phyloP scores from a whole-genome alignment of 2,888 invertebrate species.

The Phrixothrix hirtus region DNA sequence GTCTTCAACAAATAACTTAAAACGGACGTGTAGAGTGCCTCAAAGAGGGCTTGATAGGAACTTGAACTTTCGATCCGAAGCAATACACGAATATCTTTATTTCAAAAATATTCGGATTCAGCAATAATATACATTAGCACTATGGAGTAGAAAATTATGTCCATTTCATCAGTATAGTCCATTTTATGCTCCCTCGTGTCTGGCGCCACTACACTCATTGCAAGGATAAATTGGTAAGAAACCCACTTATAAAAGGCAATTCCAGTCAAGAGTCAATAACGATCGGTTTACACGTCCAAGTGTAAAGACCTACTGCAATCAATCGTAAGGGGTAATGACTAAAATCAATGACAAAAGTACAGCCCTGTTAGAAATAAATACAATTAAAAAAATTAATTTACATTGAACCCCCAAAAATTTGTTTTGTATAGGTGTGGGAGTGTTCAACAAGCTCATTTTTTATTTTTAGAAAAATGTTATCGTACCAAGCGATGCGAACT shows the following conservation, averaged over 20 bases:
- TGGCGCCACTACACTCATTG: conserved; percentile 36
- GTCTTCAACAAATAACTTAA: too few relatives aligned
- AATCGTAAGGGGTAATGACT: conserved; percentile 45
- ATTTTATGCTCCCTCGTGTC: conserved; percentile 16
- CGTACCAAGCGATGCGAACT: conserved; percentile 44
- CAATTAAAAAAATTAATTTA: too few relatives aligned
- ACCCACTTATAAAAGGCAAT: conserved; percentile 48
- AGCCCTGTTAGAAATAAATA: conserved; percentile 22
- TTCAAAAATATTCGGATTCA: neutral
- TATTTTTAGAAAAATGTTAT: conserved; percentile 21
- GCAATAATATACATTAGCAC: conserved; percentile 8
- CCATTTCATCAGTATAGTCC: conserved; percentile 6
- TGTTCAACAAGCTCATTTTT: conserved; percentile 20
- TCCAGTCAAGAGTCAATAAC: conserved; percentile 50
- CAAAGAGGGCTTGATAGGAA: too few relatives aligned
- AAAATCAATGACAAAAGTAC: conserved; percentile 41
- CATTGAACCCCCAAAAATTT: conserved; percentile 9
- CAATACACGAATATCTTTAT: too few relatives aligned
- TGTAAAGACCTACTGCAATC: conserved; percentile 47
- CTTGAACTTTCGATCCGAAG: too few relatives aligned
- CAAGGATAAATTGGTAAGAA: conserved; percentile 41
- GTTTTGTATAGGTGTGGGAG: too few relatives aligned
- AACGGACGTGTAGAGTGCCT: too few relatives aligned
- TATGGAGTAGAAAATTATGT: conserved; percentile 8
- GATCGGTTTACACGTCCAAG: conserved; percentile 52